Percentiles rank a stretch among this genome's conserved stretches.
Evolutionary conservation across 2,797 vertebrate species (phyloP).

Genomic region (Emydoidea blandingii): DNA sequence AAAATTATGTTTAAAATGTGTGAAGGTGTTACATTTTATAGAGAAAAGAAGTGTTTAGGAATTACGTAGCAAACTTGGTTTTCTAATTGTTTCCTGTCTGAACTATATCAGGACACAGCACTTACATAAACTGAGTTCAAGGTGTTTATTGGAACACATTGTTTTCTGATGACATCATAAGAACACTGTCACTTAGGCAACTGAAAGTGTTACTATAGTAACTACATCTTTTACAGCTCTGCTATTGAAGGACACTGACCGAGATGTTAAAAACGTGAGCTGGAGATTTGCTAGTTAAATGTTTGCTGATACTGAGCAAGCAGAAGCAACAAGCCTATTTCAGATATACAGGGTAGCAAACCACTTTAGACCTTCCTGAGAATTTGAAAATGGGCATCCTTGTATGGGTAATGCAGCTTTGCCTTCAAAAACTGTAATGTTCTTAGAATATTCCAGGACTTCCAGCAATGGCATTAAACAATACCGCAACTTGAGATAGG

Average conservation of each 20-base stretch:
- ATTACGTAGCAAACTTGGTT: slow-evolving; percentile 21
- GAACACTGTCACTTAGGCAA: slow-evolving; percentile 69
- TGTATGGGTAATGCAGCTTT: neutral
- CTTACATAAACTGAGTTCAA: slow-evolving; percentile 68
- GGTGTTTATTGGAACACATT: slow-evolving; percentile 66
- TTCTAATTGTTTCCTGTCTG: slow-evolving; percentile 60
- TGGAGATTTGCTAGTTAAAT: slow-evolving; percentile 60
- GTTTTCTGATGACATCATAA: slow-evolving; percentile 72
- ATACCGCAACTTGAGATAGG: neutral
- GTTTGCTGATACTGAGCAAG: slow-evolving; percentile 33
- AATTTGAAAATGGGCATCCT: slow-evolving; percentile 11
- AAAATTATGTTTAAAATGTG: slow-evolving; percentile 42
- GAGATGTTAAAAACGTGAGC: slow-evolving; percentile 57
- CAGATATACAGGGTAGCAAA: neutral
- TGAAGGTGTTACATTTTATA: slow-evolving; percentile 51
- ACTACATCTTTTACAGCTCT: slow-evolving; percentile 59
- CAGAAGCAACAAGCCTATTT: neutral
- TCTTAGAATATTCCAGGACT: neutral
- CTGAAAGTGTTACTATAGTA: slow-evolving; percentile 73
- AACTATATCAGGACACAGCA: slow-evolving; percentile 42
- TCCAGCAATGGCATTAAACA: neutral
- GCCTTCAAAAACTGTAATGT: neutral
- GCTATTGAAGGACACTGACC: slow-evolving; percentile 36
- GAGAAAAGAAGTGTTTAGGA: slow-evolving; percentile 53
- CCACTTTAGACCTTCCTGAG: neutral